Percentiles rank a stretch among this genome's conserved stretches.
Conservation (phyloP, 1,140 invertebrate species). For the Lasaia peninsularis region DNA sequence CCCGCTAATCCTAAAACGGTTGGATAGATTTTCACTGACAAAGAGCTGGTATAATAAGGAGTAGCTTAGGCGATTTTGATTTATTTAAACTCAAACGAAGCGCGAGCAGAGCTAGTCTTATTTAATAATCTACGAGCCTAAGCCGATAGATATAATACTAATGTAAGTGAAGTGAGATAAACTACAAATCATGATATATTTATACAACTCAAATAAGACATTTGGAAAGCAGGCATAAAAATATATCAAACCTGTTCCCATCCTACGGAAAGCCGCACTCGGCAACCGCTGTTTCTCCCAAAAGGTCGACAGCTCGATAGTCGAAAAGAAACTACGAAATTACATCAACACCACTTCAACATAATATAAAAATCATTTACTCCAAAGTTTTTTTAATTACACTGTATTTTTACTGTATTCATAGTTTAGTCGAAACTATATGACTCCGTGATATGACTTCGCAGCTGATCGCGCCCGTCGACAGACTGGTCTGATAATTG, state of each 20-base stretch:
- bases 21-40: no score
- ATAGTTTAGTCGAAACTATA: conserved; percentile 28
- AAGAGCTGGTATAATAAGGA: no score
- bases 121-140: no score
- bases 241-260: conserved; percentile 70
- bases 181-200: no score
- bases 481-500: conserved; percentile 75
- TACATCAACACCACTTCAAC: conserved; percentile 21
- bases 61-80: no score
- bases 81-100: no score
- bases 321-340: conserved; percentile 25
- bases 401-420: neutral
- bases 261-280: conserved; percentile 72
- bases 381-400: neutral
- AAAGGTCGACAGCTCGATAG: conserved; percentile 69
- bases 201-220: no score
- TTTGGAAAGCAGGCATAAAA: conserved; percentile 9
- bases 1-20: no score
- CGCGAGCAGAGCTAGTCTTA: no score
- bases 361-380: neutral
- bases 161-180: no score
- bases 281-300: conserved; percentile 75
- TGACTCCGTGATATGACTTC: conserved; percentile 63
- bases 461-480: conserved; percentile 67
- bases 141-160: no score